Conservation (phyloP, 2,797 vertebrate genomes). For the Phrynocephalus guinanensis region DNA sequence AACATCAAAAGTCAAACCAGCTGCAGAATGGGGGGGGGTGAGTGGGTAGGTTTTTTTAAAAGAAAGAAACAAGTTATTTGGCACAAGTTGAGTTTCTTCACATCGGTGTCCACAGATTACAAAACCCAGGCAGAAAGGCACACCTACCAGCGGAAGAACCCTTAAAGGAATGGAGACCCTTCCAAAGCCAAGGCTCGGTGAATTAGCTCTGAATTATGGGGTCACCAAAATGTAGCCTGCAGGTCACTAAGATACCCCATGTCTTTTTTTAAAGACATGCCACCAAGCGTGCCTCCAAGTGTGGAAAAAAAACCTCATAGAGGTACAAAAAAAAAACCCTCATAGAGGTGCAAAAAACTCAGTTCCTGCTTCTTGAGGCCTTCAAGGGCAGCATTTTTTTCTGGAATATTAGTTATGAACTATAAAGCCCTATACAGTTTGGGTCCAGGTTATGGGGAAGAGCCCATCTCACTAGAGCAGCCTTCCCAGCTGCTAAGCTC, state of each 20-base stretch:
- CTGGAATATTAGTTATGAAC: no score
- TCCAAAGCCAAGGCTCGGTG: background rate
- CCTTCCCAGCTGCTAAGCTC: no score
- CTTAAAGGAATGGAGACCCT: no score
- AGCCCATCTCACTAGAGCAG: no score
- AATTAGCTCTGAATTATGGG: background rate
- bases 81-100: background rate
- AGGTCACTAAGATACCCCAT: background rate
- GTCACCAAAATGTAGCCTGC: accelerated
- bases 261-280: background rate
- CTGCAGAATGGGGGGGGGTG: conserved; percentile 67
- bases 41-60: background rate
- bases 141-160: background rate
- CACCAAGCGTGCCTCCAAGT: background rate
- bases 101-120: background rate
- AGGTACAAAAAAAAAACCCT: no score
- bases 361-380: no score
- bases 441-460: no score
- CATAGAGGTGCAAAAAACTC: no score
- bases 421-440: no score
- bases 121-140: background rate
- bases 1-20: conserved; percentile 93
- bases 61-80: background rate
- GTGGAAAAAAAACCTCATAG: no score
- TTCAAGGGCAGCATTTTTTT: no score